A percentile compares a stretch with the other conserved stretches of the same genome.
phyloP scores from a whole-genome alignment of 2,113 vertebrate species.

The Atlantisia rogersi region DNA sequence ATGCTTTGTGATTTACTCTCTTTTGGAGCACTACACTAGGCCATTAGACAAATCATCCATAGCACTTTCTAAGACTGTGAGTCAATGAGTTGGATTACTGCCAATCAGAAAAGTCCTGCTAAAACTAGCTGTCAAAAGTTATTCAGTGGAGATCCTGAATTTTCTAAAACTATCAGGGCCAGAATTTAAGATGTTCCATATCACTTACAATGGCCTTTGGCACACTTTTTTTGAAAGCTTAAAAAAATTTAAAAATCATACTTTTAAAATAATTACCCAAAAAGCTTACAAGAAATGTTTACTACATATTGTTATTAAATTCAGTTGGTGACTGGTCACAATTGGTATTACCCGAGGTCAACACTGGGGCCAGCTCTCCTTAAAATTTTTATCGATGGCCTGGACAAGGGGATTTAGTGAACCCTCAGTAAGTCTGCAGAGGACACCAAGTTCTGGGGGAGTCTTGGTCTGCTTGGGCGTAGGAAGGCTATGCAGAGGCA shows the following conservation, averaged over 20 bases:
- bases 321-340: too few species aligned
- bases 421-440: too few species aligned
- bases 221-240: neutral
- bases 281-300: neutral
- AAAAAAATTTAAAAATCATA: neutral
- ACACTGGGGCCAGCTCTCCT: too few species aligned
- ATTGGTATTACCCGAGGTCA: too few species aligned
- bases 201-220: neutral
- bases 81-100: neutral
- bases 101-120: neutral
- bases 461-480: too few species aligned
- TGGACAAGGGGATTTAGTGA: too few species aligned
- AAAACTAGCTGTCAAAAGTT: neutral
- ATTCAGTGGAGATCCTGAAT: neutral
- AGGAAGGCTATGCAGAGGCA: too few species aligned
- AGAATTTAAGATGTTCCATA: neutral
- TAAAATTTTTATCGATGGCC: too few species aligned
- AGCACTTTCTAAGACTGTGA: neutral
- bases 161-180: neutral
- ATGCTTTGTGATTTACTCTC: neutral
- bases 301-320: neutral
- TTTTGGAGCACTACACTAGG: neutral
- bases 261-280: neutral
- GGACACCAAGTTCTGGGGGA: too few species aligned
- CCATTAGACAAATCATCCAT: constrained; percentile 49